phyloP scores from a whole-genome alignment of 2,797 vertebrate species.

The Pipistrellus kuhlii region DNA sequence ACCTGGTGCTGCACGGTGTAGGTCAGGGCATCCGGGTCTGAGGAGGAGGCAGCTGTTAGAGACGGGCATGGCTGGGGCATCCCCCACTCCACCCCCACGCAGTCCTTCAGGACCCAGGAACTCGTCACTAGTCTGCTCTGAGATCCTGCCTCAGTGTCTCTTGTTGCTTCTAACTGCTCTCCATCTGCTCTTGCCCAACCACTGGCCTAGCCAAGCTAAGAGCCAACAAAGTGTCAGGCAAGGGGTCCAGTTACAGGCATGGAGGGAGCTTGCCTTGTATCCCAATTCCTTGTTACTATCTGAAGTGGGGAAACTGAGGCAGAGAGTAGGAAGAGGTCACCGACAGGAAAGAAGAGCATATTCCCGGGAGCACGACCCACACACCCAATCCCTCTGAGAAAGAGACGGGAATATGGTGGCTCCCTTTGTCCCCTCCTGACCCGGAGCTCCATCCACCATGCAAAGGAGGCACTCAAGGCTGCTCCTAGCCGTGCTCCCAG shows the following conservation, averaged over 20 bases:
- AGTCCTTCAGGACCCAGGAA: rapidly evolving
- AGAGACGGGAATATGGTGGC: neutral
- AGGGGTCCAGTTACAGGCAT: neutral
- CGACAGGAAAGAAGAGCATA: neutral
- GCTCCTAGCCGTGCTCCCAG: neutral
- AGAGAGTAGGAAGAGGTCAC: neutral
- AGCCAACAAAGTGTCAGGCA: neutral
- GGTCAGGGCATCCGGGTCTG: conserved; percentile 93
- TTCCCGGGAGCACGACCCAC: neutral
- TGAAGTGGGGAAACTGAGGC: conserved; percentile 30
- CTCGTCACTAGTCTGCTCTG: neutral
- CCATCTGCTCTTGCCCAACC: neutral
- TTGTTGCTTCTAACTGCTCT: neutral
- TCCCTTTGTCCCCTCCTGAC: neutral
- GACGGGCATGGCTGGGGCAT: neutral
- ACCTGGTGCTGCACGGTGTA: conserved; percentile 97
- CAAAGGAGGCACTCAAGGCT: neutral
- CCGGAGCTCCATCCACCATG: rapidly evolving
- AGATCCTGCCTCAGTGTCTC: neutral
- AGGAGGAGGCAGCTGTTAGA: conserved; percentile 50
- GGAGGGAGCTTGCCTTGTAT: neutral
- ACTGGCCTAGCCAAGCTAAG: neutral
- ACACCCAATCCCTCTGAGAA: neutral
- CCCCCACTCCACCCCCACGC: rapidly evolving
- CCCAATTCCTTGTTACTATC: neutral